Conservation (phyloP, 2,888 invertebrate genomes). For the Pardosa pseudoannulata region DNA sequence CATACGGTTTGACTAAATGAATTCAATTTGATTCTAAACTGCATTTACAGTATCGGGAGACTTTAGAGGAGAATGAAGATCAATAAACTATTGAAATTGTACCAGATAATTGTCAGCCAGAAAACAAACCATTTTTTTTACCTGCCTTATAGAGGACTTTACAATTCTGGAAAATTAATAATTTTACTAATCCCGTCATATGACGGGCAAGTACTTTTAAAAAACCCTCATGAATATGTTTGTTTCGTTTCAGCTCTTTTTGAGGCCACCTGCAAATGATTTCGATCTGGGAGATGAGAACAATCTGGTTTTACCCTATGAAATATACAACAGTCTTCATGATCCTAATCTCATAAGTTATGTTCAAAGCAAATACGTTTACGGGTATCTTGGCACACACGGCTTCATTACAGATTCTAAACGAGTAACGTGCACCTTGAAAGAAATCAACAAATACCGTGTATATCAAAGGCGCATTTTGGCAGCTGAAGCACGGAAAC, state of each 20-base stretch:
- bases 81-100: no score
- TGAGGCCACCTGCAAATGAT: neutral
- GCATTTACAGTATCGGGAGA: no score
- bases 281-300: conserved; percentile 22
- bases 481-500: conserved; percentile 12
- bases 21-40: no score
- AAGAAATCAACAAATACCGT: conserved; percentile 45
- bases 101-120: no score
- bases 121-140: no score
- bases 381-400: conserved; percentile 20
- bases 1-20: no score
- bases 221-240: no score
- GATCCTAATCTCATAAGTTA: conserved; percentile 62
- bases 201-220: no score
- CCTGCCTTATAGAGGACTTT: no score
- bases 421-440: neutral
- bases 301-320: neutral
- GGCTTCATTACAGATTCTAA: conserved; percentile 25
- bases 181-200: no score
- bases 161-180: no score
- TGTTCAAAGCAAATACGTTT: conserved; percentile 25
- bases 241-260: conserved; percentile 32
- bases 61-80: no score
- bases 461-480: conserved; percentile 24
- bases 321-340: conserved; percentile 30